A percentile compares a stretch with the other conserved stretches of the same genome.
Evolutionary conservation across 2,888 invertebrate species (phyloP).

Genomic region (Onthophagus sagittarius): DNA sequence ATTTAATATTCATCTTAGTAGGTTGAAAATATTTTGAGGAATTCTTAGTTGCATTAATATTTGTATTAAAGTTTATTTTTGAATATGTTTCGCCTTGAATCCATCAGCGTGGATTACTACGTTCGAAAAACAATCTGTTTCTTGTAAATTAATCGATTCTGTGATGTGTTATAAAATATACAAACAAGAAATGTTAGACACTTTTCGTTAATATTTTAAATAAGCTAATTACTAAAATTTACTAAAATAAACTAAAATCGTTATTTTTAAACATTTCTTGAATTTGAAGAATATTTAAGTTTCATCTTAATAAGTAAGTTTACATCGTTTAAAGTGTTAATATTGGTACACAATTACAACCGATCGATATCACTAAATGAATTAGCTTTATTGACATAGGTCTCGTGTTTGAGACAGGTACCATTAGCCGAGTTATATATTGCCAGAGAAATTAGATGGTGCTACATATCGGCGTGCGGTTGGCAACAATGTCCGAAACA

Average conservation of each 20-base stretch:
- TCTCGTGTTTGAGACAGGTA: conserved; percentile 7
- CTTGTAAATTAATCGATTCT: background rate
- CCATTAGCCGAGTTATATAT: conserved; percentile 3
- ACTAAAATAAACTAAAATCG: too few relatives aligned
- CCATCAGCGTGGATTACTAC: background rate
- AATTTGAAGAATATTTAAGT: too few relatives aligned
- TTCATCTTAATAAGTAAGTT: too few relatives aligned
- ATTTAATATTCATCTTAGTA: background rate
- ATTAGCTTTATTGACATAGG: conserved; percentile 6
- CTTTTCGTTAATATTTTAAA: too few relatives aligned
- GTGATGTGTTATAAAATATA: background rate
- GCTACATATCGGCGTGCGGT: conserved; percentile 1
- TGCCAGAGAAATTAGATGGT: background rate
- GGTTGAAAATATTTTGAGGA: too few relatives aligned
- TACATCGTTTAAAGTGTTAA: background rate
- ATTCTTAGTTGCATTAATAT: too few relatives aligned
- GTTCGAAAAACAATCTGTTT: background rate
- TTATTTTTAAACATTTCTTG: too few relatives aligned
- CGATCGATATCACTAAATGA: background rate
- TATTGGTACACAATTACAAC: background rate
- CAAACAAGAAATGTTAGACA: background rate
- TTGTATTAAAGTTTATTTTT: background rate
- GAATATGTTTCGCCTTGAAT: background rate
- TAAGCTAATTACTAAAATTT: too few relatives aligned
- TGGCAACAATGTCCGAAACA: conserved; percentile 10